These are phyloP conservation scores for Hycleus cichorii DNA, from an alignment of 1,140 invertebrate species.

Conservation along the genomic window DNA sequence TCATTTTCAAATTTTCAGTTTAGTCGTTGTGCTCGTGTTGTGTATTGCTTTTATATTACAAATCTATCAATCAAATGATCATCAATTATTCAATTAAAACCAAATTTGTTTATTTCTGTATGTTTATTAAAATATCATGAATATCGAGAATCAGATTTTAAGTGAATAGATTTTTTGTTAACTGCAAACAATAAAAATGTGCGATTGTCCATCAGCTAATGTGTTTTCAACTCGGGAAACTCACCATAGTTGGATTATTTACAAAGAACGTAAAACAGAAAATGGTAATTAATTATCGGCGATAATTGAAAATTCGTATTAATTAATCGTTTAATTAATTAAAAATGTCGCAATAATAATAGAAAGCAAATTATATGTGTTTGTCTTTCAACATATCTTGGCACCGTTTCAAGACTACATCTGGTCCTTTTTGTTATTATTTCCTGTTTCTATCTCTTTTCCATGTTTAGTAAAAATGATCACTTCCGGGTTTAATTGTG, in stretches of 20 bases:
- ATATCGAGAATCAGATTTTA: too few relatives aligned
- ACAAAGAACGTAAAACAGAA: slow-evolving; percentile 47
- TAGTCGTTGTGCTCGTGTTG: too few relatives aligned
- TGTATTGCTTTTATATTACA: too few relatives aligned
- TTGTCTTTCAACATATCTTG: slow-evolving; percentile 9
- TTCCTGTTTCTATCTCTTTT: slow-evolving; percentile 1
- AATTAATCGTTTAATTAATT: too few relatives aligned
- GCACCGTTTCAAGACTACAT: slow-evolving; percentile 2
- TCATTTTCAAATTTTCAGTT: background rate
- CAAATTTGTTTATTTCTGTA: too few relatives aligned
- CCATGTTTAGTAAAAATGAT: slow-evolving; percentile 7
- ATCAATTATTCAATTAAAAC: background rate
- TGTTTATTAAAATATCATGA: too few relatives aligned
- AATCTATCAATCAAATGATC: too few relatives aligned
- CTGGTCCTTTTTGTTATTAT: too few relatives aligned
- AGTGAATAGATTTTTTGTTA: too few relatives aligned
- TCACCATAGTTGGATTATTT: slow-evolving; percentile 56
- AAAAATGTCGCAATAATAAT: too few relatives aligned
- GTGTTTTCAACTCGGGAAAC: slow-evolving; percentile 51
- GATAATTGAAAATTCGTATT: too few relatives aligned
- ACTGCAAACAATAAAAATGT: slow-evolving; percentile 39
- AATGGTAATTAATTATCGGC: slow-evolving; percentile 23
- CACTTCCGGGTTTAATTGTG: background rate
- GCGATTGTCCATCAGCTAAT: slow-evolving; percentile 46
- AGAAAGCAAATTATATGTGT: background rate